phyloP scores from a whole-genome alignment of 2,113 vertebrate species.

The Carollia perspicillata region DNA sequence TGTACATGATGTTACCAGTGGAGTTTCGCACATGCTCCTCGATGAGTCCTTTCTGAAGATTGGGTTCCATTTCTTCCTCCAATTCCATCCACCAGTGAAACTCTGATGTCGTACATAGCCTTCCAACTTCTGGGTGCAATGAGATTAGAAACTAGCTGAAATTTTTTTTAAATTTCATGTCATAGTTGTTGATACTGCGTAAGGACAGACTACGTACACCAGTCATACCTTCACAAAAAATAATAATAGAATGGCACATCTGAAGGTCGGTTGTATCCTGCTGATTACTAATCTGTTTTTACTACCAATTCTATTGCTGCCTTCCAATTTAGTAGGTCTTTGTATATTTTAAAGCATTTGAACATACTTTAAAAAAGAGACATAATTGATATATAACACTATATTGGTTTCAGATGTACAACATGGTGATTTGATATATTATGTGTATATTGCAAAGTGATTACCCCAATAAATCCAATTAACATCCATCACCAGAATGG shows the following conservation, averaged over 20 bases:
- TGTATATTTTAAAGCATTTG: constrained; percentile 6
- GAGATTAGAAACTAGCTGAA: background rate
- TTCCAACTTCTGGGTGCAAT: background rate
- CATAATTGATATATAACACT: background rate
- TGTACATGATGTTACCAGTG: too few species aligned
- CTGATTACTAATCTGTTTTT: background rate
- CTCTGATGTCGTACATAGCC: background rate
- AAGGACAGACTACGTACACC: background rate
- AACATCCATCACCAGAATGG: background rate
- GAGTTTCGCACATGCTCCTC: background rate
- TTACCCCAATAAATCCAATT: background rate
- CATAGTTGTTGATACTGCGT: background rate
- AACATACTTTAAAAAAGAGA: background rate
- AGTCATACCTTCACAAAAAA: background rate
- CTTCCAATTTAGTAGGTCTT: background rate
- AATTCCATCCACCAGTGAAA: background rate
- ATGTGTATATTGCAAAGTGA: background rate
- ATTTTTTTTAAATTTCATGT: background rate
- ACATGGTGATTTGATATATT: background rate
- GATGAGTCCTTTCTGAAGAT: background rate
- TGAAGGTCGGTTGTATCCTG: background rate
- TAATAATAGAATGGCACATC: background rate
- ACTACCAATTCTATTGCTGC: background rate
- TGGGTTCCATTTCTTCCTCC: background rate
- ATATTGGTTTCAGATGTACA: background rate